Evolutionary conservation across 2,888 invertebrate species (phyloP), one percentile per base, ranked within the genome.

Genomic region (Drosophila prolongata): DNA sequence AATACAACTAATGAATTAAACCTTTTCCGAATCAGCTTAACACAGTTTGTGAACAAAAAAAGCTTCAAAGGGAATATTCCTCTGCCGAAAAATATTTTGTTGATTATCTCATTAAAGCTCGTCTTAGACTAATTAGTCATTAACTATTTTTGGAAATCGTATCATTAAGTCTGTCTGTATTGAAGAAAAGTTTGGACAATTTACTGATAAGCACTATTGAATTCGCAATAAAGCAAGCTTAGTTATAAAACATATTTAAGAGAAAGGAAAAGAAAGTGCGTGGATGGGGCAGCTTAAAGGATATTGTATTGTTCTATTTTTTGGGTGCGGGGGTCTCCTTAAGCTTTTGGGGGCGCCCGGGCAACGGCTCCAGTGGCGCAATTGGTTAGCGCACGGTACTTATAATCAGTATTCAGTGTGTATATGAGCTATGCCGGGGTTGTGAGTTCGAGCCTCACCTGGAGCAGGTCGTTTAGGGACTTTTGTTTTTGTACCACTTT

Each of bases 321-420:
- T 34, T 6, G 35, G 35, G 35, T 53, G 60, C 46, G 42, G 54
- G 14, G 53, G 70, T 80, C 53, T 78, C 80, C 47, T 73, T 75
- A 37, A 52, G 38, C 64, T 74, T 89, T 89, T 90, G 90, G 64
- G 90, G 70, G 53, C 47, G 47, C 49, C 53, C 61, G 44, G 27
- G 16, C 76, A 82, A 85, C 76, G 93, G 97, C 97, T 96, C 97
- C 97, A 97, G 98, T 98, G 98, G 98, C 98, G 98, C 98, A 98
- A 98, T 98, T 97, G 98, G 98, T 98, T 98, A 98, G 98, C 98
- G 98, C 98, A 98, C 98, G 98, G 98, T 98, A 98, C 98, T 98
- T 98, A 98, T 98, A 95, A 96, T 95, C 97, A 98, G 98, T 98
- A 94, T 94, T 95, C 82, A 78, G 90, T 95, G 95, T 80, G 97